Evolutionary conservation across 2,797 vertebrate genomes (phyloP).

Genomic region (Pseudochirops cupreus): DNA sequence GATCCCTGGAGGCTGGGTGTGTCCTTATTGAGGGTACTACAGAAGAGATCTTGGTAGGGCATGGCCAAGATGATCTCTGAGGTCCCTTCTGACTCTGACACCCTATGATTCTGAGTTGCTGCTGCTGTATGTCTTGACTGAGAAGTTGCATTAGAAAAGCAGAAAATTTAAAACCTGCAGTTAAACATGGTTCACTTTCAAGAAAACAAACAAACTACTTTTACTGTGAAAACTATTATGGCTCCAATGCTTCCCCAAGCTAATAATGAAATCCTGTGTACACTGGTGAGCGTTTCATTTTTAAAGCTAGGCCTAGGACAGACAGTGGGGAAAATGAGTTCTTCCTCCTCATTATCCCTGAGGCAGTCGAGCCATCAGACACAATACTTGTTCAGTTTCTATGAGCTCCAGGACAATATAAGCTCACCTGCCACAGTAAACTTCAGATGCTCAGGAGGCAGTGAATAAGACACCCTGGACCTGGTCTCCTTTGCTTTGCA

Average conservation of each 20-base stretch:
- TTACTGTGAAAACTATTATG: not conserved
- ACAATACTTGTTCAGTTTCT: not conserved
- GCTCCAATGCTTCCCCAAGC: not conserved
- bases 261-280: not conserved
- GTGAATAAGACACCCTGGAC: not conserved
- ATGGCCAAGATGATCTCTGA: not conserved
- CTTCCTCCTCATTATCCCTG: not conserved
- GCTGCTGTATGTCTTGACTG: not conserved
- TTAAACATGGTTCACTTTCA: not conserved
- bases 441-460: not conserved
- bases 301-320: not conserved
- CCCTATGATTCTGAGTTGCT: not conserved
- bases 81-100: not conserved
- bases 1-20: not conserved
- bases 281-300: conserved; percentile 12
- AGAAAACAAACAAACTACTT: not conserved
- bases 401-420: not conserved
- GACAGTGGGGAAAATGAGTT: not conserved
- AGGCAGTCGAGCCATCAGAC: not conserved
- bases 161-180: not conserved
- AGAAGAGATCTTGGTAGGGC: not conserved
- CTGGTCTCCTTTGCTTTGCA: conserved; percentile 49
- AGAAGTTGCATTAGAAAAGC: not conserved
- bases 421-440: not conserved
- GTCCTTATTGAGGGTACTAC: not conserved